These are phyloP conservation scores for Nomada fucata DNA, from an alignment of 2,888 invertebrate genomes.

Conservation along the genomic window DNA sequence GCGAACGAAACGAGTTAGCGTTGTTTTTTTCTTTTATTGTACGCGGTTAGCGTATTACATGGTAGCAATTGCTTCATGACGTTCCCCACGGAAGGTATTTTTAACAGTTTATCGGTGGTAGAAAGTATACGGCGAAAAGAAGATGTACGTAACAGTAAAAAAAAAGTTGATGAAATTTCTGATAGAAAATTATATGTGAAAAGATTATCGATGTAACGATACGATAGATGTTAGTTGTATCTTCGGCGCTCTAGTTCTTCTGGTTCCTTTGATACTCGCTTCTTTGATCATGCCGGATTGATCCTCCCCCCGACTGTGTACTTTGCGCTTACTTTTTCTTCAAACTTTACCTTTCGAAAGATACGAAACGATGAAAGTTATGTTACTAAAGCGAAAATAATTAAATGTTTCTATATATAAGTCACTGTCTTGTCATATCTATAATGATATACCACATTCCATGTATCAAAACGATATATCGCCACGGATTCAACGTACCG, in stretches of 20 bases:
- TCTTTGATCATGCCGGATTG: slow-evolving; percentile 14
- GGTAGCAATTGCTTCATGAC: too few relatives aligned
- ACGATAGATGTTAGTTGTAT: background rate
- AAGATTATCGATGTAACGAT: slow-evolving; percentile 10
- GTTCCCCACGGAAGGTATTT: background rate
- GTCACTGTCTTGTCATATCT: too few relatives aligned
- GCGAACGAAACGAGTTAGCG: too few relatives aligned
- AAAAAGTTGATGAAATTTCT: slow-evolving; percentile 4
- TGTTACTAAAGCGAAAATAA: background rate
- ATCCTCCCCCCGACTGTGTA: background rate
- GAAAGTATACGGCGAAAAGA: background rate
- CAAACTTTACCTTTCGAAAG: background rate
- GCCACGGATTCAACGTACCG: background rate
- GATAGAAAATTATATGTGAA: slow-evolving; percentile 16
- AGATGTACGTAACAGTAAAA: background rate
- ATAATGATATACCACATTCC: too few relatives aligned
- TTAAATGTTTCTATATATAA: too few relatives aligned
- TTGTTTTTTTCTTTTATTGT: too few relatives aligned
- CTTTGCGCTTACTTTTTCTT: background rate
- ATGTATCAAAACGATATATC: too few relatives aligned
- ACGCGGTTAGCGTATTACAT: too few relatives aligned
- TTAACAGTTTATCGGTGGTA: background rate
- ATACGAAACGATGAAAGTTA: background rate
- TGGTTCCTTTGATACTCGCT: slow-evolving; percentile 2
- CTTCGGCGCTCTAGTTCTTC: background rate